Base-by-base conservation (phyloP, 2,888 invertebrate species). In the Ferrisia virgata region DNA sequence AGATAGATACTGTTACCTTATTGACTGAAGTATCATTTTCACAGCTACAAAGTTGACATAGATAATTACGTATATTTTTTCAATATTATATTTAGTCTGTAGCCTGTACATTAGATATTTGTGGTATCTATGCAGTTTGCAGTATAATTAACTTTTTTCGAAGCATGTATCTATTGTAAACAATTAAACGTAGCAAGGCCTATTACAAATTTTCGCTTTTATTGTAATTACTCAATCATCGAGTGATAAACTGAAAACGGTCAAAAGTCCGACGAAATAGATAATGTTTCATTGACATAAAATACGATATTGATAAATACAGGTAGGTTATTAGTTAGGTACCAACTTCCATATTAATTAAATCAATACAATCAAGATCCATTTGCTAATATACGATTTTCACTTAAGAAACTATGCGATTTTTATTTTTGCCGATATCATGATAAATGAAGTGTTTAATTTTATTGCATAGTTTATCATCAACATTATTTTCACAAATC, bases 261-360 rank as follows among this genome's bases (percentile, higher is more conserved):
- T 76, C 72, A 76, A 76, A 76, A 36, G 72, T 76, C 72, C 72
- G 72, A 15, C 72, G 72, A 76, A 36, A 76, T 76, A 76, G 36
- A 76, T 76, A 76, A 76, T 36, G 18, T 36, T 36, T 76, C n/a
- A 76, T 76, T 36, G 72, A 76, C 36, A 76, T 3, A 36, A 31
- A 18, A 72, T 33, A 76, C 53, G 4, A 8, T 53, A n/a, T n/a
- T n/a, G n/a, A n/a, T n/a, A n/a, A n/a, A 53, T 53, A 53, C 15
- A n/a, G 9, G 6, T 53, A n/a, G 39, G 11, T 39, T 39, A n/a
- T n/a, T n/a, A n/a, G n/a, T n/a, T n/a, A n/a, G n/a, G n/a, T n/a
- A n/a, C n/a, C n/a, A n/a, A n/a, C n/a, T n/a, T n/a, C n/a, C n/a
- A n/a, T n/a, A n/a, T n/a, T n/a, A n/a, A n/a, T n/a, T n/a, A n/a